Evolutionary conservation across 2,113 vertebrate genomes (phyloP), one percentile per base, ranked within the genome.

Genomic region (Globicephala melas): DNA sequence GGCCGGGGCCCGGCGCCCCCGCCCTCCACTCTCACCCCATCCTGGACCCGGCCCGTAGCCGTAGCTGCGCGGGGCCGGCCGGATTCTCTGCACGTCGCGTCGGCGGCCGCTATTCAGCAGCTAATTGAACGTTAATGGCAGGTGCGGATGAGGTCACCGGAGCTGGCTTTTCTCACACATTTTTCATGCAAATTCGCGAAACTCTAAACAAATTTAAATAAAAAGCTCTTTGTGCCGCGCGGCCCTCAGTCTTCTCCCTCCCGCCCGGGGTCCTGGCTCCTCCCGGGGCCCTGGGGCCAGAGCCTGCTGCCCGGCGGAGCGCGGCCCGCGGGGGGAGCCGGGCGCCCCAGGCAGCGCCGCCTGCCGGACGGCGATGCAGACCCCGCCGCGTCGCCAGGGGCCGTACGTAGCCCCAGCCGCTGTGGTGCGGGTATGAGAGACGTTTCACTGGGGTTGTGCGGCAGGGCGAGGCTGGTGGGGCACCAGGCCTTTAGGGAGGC

Each of bases 101-200:
- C 98, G 98, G 98, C 98, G 92, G 98, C 98, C 83, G 98, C 99
- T 98, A 99, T 99, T 99, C 99, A 99, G 98, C 98, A 95, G 97
- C 98, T 99, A 99, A 99, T 99, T 99, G 99, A 99, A 99, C 98
- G 98, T 99, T 99, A 99, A 99, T 99, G 98, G 99, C 99, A 99
- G 99, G 99, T 99, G 99, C 98, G 98, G 98, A 99, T 99, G 99
- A 99, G 99, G 99, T 99, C 99, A 99, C 98, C 96, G 98, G 98
- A 98, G 98, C 99, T 98, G 98, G 98, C 98, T 98, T 99, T 99
- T 99, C 99, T 99, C 99, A 99, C 99, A 98, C 99, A 98, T 99
- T 99, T 99, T 99, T 98, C 99, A 99, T 99, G 99, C 99, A 99
- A 99, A 99, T 99, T 98, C 98, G 97, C 95, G 98, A 98, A 98